phyloP scores from a whole-genome alignment of 2,113 vertebrate genomes.

The Baryphthengus martii region DNA sequence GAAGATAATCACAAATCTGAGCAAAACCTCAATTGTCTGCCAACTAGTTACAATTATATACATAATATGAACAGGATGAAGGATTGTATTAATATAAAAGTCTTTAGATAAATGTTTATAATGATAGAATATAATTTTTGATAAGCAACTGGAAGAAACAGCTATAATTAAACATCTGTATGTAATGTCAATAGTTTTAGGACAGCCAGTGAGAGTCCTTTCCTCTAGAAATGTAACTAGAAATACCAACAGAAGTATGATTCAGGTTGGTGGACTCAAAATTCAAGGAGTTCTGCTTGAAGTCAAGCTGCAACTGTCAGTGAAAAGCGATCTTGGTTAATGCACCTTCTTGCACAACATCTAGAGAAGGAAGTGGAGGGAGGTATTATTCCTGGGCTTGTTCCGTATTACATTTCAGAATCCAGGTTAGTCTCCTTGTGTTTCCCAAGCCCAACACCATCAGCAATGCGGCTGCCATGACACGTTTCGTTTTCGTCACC shows the following conservation, averaged over 20 bases:
- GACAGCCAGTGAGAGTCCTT: not conserved
- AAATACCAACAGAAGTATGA: not conserved
- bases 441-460: not conserved
- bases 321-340: not conserved
- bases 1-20: not conserved
- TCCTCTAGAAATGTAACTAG: not conserved
- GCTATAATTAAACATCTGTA: not conserved
- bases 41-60: not conserved
- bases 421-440: not conserved
- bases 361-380: not conserved
- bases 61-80: not conserved
- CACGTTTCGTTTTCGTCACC: accelerated
- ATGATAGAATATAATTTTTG: not conserved
- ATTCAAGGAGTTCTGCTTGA: not conserved
- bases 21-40: not conserved
- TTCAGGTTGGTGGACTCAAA: not conserved
- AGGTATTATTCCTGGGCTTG: not conserved
- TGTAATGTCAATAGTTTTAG: not conserved
- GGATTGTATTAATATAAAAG: not conserved
- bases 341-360: not conserved
- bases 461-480: accelerated
- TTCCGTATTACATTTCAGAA: not conserved
- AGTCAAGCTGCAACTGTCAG: not conserved
- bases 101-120: not conserved
- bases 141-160: not conserved